Evolutionary conservation across 1,140 invertebrate genomes (phyloP), one percentile per base, ranked within the genome.

Genomic region (Elysia chlorotica): DNA sequence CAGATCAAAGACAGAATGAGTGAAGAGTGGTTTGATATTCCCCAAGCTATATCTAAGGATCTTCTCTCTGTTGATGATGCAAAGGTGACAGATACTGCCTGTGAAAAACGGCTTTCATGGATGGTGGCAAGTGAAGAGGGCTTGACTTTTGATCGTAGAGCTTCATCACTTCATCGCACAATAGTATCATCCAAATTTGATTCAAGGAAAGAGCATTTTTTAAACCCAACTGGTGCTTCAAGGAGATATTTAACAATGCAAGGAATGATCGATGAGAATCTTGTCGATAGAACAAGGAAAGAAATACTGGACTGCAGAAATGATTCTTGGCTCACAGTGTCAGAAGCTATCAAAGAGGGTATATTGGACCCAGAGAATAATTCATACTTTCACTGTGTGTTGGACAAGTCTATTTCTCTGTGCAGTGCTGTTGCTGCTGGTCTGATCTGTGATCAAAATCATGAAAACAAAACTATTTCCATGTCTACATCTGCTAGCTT

Each of bases 271-370:
- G 62, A 65, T 37, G 35, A 74, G 65, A 56, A 69, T 28, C 70
- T 75, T 53, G 73, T 81, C n/a, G 78, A 75, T 38, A 35, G 28
- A 1, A 66, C 38, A 10, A 61, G 62, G 25, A 25, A 70, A n/a
- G 75, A 75, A 57, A 48, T 77, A 1, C 90, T 91, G 23, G 93
- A 96, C 88, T 0, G 71, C 28, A 90, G 90, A 59, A 93, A 91
- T 1, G 92, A 91, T 28, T 89, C 92, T 71, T 91, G 92, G 81
- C 91, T 96, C 2, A 94, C 94, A 21, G 84, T 96, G 23, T 92
- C 95, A 77, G 94, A 96, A 88, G 92, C 94, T 1, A 93, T 96
- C 31, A 71, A 77, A 57, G 76, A 82, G 62, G 82, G 84, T 41
- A 71, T 79, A 23, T 14, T 83, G n/a, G 82, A 82, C 56, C 73